Conservation (phyloP, 2,113 vertebrate species). For the Zapornia atra region DNA sequence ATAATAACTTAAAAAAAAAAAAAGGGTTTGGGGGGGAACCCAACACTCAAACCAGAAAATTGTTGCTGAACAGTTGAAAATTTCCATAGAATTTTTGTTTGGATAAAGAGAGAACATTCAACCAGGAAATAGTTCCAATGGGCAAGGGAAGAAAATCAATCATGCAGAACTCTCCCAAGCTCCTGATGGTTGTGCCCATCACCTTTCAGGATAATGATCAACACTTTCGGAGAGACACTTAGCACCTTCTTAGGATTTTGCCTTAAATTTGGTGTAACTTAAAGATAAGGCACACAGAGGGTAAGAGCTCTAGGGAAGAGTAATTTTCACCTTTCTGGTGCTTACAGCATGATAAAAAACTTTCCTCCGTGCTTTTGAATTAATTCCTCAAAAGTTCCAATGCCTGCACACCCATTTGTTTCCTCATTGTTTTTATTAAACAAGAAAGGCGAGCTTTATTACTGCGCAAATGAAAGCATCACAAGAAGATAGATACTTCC, state of each 20-base stretch:
- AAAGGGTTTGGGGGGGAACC: too few relatives aligned
- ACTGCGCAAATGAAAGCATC: slow-evolving; percentile 83
- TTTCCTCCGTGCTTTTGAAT: slow-evolving; percentile 75
- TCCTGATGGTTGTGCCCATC: not conserved
- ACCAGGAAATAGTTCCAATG: not conserved
- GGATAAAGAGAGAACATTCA: not conserved
- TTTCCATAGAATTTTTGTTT: not conserved
- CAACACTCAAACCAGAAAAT: not conserved
- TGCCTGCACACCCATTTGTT: slow-evolving; percentile 83
- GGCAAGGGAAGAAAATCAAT: not conserved
- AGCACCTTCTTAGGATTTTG: not conserved
- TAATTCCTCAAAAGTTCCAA: slow-evolving; percentile 84
- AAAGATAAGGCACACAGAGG: slow-evolving; percentile 34
- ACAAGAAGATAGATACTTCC: slow-evolving; percentile 82
- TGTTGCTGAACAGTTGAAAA: not conserved
- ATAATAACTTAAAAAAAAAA: not conserved
- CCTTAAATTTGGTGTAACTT: slow-evolving; percentile 20
- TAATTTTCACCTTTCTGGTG: slow-evolving; percentile 67
- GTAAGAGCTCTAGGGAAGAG: slow-evolving; percentile 43
- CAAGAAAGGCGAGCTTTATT: slow-evolving; percentile 84
- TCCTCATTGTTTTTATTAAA: slow-evolving; percentile 86
- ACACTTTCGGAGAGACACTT: not conserved
- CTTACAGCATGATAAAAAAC: slow-evolving; percentile 75
- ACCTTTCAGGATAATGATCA: not conserved
- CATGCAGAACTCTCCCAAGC: not conserved